Percentiles rank a stretch among this genome's conserved stretches.
Conservation (phyloP, 2,113 vertebrate species). For the Phalacrocorax carbo region DNA sequence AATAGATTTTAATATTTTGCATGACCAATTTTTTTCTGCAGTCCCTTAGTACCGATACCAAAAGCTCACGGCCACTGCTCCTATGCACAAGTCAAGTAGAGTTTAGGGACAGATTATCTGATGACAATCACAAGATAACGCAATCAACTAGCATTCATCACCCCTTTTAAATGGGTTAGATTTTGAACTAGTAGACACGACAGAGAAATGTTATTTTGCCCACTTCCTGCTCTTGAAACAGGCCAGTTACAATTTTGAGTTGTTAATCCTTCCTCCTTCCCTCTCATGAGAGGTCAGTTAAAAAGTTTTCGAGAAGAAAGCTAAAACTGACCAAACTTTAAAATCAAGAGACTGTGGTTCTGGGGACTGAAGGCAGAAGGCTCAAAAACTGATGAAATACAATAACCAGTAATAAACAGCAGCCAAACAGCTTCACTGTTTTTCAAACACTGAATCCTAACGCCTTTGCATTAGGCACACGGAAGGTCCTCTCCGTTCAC, state of each 20-base stretch:
- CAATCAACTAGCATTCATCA: background rate
- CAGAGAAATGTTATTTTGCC: background rate
- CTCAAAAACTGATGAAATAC: background rate
- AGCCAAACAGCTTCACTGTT: background rate
- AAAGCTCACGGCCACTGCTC: background rate
- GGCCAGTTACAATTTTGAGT: background rate
- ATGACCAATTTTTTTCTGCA: background rate
- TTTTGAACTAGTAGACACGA: background rate
- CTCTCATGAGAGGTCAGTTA: background rate
- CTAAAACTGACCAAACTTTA: background rate
- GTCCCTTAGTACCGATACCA: background rate
- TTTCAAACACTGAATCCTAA: background rate
- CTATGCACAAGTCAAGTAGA: rapidly evolving
- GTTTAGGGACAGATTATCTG: background rate
- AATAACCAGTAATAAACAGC: background rate
- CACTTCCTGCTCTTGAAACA: background rate
- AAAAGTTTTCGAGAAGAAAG: background rate
- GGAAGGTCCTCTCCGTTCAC: background rate
- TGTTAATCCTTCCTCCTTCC: background rate
- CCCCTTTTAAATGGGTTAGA: background rate
- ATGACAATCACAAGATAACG: background rate
- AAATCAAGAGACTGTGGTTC: background rate
- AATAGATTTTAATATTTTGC: background rate
- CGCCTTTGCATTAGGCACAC: rapidly evolving
- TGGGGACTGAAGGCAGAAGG: background rate